Percentiles rank a stretch among this genome's conserved stretches.
phyloP scores from a whole-genome alignment of 2,113 vertebrate species.

The Hydrochoerus hydrochaeris region DNA sequence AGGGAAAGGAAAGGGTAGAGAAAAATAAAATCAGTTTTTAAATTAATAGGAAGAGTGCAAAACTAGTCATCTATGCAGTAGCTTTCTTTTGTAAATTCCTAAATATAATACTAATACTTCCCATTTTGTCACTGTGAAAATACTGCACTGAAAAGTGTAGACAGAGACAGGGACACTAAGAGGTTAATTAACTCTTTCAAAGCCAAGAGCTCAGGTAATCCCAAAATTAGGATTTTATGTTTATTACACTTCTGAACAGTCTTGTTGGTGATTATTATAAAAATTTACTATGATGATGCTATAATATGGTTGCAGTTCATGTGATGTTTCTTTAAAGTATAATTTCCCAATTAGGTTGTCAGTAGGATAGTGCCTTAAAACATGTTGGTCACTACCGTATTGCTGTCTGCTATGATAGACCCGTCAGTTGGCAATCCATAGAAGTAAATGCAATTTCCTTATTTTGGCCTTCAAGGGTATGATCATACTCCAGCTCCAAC shows the following conservation, averaged over 20 bases:
- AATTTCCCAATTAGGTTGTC: not conserved
- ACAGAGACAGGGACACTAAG: not conserved
- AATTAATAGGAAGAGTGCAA: not conserved
- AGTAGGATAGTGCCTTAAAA: not conserved
- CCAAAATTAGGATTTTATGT: not conserved
- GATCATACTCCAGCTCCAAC: not conserved
- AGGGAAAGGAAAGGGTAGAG: not conserved
- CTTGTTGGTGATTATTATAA: not conserved
- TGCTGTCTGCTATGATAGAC: not conserved
- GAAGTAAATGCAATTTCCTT: not conserved
- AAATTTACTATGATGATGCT: not conserved
- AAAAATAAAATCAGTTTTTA: not conserved
- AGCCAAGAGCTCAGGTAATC: not conserved
- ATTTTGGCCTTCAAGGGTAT: not conserved
- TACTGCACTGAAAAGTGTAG: not conserved
- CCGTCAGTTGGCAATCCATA: not conserved
- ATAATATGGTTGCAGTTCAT: not conserved
- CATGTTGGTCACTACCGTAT: not conserved
- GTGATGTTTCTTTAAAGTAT: not conserved
- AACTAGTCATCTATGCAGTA: not conserved
- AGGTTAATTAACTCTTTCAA: not conserved
- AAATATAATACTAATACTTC: not conserved
- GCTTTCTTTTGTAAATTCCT: not conserved
- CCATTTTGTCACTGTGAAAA: not conserved
- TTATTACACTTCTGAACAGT: not conserved